These are phyloP conservation scores for Tyrannus savana DNA, from an alignment of 2,113 vertebrate species.

Conservation along the genomic window DNA sequence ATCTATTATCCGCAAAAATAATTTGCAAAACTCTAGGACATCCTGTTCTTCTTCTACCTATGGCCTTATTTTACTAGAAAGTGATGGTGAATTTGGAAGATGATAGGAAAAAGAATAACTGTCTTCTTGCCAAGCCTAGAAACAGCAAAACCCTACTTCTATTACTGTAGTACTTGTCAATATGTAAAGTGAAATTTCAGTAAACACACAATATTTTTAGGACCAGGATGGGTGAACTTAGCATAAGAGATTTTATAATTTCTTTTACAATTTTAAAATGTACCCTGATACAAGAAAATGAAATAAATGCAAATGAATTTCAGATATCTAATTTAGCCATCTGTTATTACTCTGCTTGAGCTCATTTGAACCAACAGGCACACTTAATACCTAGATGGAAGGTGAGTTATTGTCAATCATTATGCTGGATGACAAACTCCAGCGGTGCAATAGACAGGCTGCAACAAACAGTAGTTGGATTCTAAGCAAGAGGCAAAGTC, in stretches of 20 bases:
- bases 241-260: neutral
- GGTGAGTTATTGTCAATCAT: neutral
- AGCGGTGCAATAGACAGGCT: accelerated
- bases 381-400: neutral
- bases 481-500: neutral
- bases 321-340: neutral
- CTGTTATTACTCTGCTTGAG: neutral
- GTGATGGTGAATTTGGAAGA: neutral
- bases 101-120: neutral
- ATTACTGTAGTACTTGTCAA: neutral
- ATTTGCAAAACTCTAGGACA: neutral
- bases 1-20: neutral
- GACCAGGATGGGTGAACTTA: neutral
- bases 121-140: neutral
- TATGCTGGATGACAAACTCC: neutral
- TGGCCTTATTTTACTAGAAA: neutral
- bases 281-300: neutral
- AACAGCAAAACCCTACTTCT: neutral
- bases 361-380: neutral
- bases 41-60: neutral
- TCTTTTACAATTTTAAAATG: neutral
- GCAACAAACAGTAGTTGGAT: neutral
- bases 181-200: neutral
- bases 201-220: neutral
- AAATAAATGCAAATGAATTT: neutral